Evolutionary conservation across 2,113 vertebrate species (phyloP), one percentile per base, ranked within the genome.

Genomic region (Caranx ignobilis): DNA sequence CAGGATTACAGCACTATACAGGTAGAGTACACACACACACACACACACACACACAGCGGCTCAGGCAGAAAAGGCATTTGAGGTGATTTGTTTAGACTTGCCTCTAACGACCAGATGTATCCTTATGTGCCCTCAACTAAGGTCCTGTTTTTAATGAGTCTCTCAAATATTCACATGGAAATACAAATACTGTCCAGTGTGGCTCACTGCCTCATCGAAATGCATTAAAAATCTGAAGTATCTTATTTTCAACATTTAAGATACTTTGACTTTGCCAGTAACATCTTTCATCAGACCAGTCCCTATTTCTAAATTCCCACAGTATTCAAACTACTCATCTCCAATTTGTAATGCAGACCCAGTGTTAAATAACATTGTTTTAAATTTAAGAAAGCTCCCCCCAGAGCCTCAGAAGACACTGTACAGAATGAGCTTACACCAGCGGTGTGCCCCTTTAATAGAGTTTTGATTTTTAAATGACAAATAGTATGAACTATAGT

Each of bases 1-100:
- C 94, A 88, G 39, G 96, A 98, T 86, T 97, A 96, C 87, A 43
- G 85, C 75, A 96, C 95, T 34, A 95, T 99, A 74, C 96, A 97
- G 97, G 98, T 98, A 94, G 47, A 61, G 61, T 21, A 26, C 0
- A 64, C 32, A 37, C 31, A 19, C 4, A 13, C 56, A 41, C 6
- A 41, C 39, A 41, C 9, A 37, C 35, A 37, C 35, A 37, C 35
- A 37, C 35, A 37, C 35, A 37, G 35, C 4, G 35, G 7, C 35
- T 37, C 35, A 7, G 35, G 35, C 35, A 37, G 35, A 37, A 37
- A 37, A 37, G 35, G 35, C 35, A 5, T 37, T 37, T 37, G 35
- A 37, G 35, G 7, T 37, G 7, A 37, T 37, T 4, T 37, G 35
- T 37, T 37, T 37, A 4, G 7, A 37, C 26, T 26, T 26, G 26